Conservation (phyloP, 2,113 vertebrate genomes). For the Pyrgilauda ruficollis region DNA sequence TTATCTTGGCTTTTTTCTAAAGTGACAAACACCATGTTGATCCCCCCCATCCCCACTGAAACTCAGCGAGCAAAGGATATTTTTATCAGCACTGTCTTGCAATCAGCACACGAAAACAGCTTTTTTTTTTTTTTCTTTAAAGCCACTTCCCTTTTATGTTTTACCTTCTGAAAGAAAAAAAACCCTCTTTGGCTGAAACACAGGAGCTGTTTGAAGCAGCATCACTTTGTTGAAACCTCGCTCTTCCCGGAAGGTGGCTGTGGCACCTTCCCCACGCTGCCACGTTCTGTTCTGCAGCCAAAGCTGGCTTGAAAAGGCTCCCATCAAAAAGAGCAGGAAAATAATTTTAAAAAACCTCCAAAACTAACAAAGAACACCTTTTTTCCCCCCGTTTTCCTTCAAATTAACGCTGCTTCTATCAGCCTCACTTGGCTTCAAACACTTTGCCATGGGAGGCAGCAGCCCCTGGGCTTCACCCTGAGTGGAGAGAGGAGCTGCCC, state of each 20-base stretch:
- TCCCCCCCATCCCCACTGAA: not conserved
- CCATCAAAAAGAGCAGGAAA: not conserved
- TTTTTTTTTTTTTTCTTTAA: not conserved
- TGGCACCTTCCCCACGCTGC: not conserved
- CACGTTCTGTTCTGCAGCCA: constrained; percentile 11
- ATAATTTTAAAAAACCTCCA: not conserved
- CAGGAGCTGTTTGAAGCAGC: constrained; percentile 18
- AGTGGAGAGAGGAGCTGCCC: not conserved
- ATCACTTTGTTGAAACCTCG: not conserved
- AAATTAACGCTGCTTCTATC: fast-evolving
- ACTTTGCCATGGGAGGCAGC: not conserved
- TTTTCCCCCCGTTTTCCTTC: not conserved
- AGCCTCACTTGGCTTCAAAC: not conserved
- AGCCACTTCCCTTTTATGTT: constrained; percentile 25
- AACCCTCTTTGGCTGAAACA: not conserved
- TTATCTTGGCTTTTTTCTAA: not conserved
- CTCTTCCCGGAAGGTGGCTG: not conserved
- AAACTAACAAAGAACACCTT: not conserved
- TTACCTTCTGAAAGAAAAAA: not conserved
- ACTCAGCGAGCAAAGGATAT: not conserved
- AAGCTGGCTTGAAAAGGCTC: not conserved
- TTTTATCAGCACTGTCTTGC: not conserved
- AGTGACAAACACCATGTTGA: fast-evolving
- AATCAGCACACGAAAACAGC: not conserved
- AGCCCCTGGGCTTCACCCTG: not conserved